Conservation (phyloP, 64 coral and sea anemone genomes). For the Trachythela sp. region DNA sequence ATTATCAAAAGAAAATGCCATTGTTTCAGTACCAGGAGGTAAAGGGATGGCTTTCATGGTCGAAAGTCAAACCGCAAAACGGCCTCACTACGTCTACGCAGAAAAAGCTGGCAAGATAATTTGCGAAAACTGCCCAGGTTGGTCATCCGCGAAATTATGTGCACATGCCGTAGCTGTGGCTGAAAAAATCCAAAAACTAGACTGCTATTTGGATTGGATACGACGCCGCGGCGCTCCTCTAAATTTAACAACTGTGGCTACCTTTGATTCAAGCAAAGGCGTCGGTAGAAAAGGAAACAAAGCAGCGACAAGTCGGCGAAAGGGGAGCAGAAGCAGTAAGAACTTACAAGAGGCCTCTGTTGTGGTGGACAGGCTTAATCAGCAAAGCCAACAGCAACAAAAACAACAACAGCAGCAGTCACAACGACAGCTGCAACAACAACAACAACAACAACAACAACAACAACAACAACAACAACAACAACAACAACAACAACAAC, state of each 20-base stretch:
- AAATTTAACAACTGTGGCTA: constrained; percentile 36
- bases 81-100: constrained; percentile 32
- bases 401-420: no score
- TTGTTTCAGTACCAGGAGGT: constrained; percentile 20
- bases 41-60: constrained; percentile 14
- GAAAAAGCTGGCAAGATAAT: constrained; percentile 34
- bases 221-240: not conserved
- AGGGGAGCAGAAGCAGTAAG: not conserved
- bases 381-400: not conserved
- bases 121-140: constrained; percentile 26
- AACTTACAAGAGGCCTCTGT: not conserved
- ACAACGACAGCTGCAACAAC: no score
- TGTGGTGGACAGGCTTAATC: not conserved
- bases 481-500: no score
- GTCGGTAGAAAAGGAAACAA: no score
- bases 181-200: constrained; percentile 20
- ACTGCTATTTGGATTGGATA: constrained; percentile 21
- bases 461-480: no score
- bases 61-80: not conserved
- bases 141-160: constrained; percentile 37
- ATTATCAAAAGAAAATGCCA: constrained; percentile 18
- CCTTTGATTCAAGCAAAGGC: constrained; percentile 50
- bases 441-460: no score
- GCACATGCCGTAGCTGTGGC: constrained; percentile 42
- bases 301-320: not conserved